phyloP scores from a whole-genome alignment of 1,140 invertebrate species.

The Glomeris maerens region DNA sequence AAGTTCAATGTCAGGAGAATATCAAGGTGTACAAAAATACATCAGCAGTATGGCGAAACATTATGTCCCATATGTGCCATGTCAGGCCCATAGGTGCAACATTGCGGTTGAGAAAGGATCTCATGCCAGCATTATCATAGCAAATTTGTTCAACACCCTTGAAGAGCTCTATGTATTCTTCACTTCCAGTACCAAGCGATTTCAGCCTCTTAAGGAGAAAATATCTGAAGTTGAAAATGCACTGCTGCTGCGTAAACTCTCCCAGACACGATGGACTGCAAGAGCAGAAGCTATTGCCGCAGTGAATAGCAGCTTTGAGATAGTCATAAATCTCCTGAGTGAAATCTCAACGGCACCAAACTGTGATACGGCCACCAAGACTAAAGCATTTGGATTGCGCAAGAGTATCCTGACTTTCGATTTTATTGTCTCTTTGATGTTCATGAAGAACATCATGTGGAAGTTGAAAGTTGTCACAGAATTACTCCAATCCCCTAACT shows the following conservation, averaged over 20 bases:
- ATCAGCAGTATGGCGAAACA: no score
- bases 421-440: not conserved
- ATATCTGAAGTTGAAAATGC: not conserved
- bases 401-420: not conserved
- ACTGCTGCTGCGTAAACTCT: not conserved
- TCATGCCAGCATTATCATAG: not conserved
- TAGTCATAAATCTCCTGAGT: no score
- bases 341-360: no score
- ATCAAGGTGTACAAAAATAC: no score
- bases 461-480: not conserved
- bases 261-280: not conserved
- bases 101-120: no score
- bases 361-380: no score
- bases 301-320: no score
- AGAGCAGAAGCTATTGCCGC: no score
- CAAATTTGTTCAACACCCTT: not conserved
- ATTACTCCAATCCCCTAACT: not conserved
- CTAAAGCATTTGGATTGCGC: not conserved
- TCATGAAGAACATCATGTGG: not conserved
- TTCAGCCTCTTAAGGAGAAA: constrained; percentile 1
- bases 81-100: no score
- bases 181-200: not conserved
- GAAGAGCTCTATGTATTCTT: not conserved
- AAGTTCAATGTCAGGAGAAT: no score
- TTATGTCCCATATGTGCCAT: no score